phyloP scores from a whole-genome alignment of 2,888 invertebrate species.

The Blastobasis adustella region DNA sequence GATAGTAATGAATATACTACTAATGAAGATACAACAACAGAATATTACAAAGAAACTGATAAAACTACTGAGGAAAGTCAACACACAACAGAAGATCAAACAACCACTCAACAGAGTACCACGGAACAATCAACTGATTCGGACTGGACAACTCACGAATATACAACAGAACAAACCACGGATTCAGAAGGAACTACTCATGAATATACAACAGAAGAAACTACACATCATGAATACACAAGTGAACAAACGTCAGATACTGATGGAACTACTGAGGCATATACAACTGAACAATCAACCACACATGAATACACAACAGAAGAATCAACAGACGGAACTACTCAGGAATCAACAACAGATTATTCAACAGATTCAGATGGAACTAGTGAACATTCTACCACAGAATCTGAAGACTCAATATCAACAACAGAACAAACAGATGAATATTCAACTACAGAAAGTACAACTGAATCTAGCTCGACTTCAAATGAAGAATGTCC shows the following conservation, averaged over 20 bases:
- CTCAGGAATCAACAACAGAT: conserved; percentile 16
- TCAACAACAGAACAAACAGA: conserved; percentile 12
- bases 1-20: conserved; percentile 23
- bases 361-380: conserved; percentile 16
- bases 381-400: conserved; percentile 14
- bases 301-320: conserved; percentile 22
- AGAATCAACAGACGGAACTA: no score
- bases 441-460: conserved; percentile 16
- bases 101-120: conserved; percentile 16
- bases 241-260: no score
- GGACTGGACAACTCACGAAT: conserved; percentile 19
- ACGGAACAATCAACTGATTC: conserved; percentile 17
- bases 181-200: conserved; percentile 21
- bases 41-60: conserved; percentile 7
- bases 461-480: conserved; percentile 25
- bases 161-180: conserved; percentile 15
- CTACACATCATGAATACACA: no score
- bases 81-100: conserved; percentile 16
- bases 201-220: conserved; percentile 15
- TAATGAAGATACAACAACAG: conserved; percentile 12
- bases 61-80: conserved; percentile 9
- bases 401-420: conserved; percentile 20
- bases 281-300: conserved; percentile 17
- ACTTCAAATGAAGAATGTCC: conserved; percentile 57
- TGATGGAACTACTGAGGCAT: conserved; percentile 12